Conservation (phyloP, 2,797 vertebrate species). For the Manis crassicaudata region DNA sequence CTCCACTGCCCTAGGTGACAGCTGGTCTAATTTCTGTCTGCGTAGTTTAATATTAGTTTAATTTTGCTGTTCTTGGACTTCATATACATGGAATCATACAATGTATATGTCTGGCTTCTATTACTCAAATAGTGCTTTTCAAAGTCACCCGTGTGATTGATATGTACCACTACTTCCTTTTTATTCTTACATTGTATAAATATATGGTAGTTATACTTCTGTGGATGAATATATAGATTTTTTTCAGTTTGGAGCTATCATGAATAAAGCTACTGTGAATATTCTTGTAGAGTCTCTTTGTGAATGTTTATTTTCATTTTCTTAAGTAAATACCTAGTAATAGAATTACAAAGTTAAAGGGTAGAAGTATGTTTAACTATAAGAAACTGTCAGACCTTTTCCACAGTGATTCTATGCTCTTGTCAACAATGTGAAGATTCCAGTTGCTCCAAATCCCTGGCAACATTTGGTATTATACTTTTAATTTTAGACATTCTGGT, state of each 20-base stretch:
- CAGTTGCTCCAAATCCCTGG: not conserved
- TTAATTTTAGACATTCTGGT: not conserved
- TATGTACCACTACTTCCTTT: not conserved
- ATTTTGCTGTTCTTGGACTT: not conserved
- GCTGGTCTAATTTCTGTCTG: not conserved
- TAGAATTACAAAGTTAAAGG: not conserved
- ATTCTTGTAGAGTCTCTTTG: not conserved
- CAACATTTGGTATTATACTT: not conserved
- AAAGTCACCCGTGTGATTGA: not conserved
- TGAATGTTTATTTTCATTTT: constrained; percentile 23
- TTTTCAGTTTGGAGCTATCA: not conserved
- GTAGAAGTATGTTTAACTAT: constrained; percentile 14
- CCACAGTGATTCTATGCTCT: not conserved
- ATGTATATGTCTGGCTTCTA: not conserved
- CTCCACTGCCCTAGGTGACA: not conserved
- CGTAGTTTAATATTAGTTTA: not conserved
- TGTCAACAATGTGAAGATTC: not conserved
- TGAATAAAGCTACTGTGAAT: not conserved
- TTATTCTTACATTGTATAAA: not conserved
- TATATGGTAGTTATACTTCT: not conserved
- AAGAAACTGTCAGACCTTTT: constrained; percentile 16
- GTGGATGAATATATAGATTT: not conserved
- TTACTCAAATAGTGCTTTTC: not conserved
- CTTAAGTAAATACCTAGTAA: not conserved
- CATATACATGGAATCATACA: not conserved